Base-by-base conservation (phyloP, 2,113 vertebrate species). In the Thamnophis sirtalis region DNA sequence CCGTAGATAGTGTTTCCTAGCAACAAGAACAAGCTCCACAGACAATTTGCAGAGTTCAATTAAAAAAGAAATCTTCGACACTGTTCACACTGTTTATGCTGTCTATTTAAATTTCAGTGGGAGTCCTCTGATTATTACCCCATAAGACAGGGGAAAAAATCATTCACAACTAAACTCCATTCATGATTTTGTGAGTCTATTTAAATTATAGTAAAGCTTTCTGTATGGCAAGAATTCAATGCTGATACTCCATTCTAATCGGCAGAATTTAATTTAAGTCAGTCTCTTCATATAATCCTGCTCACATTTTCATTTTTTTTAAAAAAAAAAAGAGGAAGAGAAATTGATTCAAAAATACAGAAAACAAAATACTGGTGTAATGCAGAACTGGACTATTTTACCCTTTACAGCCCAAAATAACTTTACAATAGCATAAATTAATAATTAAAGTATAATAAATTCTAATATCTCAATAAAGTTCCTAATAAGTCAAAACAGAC, bases 51-150 rank as follows among this genome's bases (percentile, higher is more conserved):
- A 85, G 53, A n/a, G 38, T 89, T 85, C n/a, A 89, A 50, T 50
- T 50, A 19, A 54, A 54, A 87, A 54, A 33, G 11, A 56, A 50
- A 48, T 92, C 26, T 54, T 53, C 85, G 22, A 92, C 68, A 84
- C 51, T 28, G 15, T 85, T 84, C 55, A 88, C n/a, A 48, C 43
- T 33, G 53, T 84, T 38, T 56, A 43, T 58, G 19, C 43, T 49
- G 33, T n/a, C 68, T 89, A 89, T 89, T 90, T 92, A 89, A n/a
- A 89, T 88, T 92, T 92, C 87, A 84, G 5, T 88, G 53, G 87
- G 38, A 92, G 43, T 54, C 87, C 68, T 92, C 26, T 33, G 26
- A 38, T 43, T 38, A 68, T 89, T 48, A 50, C 15, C 26, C 28
- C 3, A 0, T 85, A 53, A 89, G n/a, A 26, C 38, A 43, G 8